A percentile compares a stretch with the other conserved stretches of the same genome.
Evolutionary conservation across 2,797 vertebrate species (phyloP).

Genomic region (Meda fulgida): DNA sequence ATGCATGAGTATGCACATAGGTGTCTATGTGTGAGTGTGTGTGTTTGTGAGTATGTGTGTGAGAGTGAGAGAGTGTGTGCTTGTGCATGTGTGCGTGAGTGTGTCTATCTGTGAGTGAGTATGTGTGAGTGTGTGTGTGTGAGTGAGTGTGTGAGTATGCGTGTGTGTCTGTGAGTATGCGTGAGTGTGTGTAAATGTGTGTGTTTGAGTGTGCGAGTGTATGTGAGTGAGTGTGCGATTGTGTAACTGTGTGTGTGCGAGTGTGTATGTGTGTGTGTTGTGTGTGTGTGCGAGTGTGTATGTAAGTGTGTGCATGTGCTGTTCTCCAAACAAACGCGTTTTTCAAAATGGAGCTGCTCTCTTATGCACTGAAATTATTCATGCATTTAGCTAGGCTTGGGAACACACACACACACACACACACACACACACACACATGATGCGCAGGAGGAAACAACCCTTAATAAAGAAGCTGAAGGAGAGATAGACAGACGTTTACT

Average conservation of each 20-base stretch:
- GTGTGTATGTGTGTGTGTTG: background rate
- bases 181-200: accelerated
- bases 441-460: conserved; percentile 33
- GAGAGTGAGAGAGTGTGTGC: background rate
- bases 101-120: accelerated
- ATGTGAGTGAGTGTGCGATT: background rate
- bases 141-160: background rate
- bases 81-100: no score
- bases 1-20: background rate
- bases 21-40: background rate
- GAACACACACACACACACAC: conserved; percentile 8
- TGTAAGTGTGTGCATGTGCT: background rate
- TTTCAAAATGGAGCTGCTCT: conserved; percentile 30
- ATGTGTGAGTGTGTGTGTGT: background rate
- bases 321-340: conserved; percentile 17
- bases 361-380: conserved; percentile 44
- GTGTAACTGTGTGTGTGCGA: background rate
- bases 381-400: conserved; percentile 35
- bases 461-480: conserved; percentile 33
- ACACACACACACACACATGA: background rate
- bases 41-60: background rate
- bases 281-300: background rate
- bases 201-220: background rate
- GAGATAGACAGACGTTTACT: background rate
- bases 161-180: accelerated